A percentile compares a stretch with the other conserved stretches of the same genome.
These are phyloP conservation scores for Athalia cordata DNA, from an alignment of 2,888 invertebrate species.

Conservation along the genomic window DNA sequence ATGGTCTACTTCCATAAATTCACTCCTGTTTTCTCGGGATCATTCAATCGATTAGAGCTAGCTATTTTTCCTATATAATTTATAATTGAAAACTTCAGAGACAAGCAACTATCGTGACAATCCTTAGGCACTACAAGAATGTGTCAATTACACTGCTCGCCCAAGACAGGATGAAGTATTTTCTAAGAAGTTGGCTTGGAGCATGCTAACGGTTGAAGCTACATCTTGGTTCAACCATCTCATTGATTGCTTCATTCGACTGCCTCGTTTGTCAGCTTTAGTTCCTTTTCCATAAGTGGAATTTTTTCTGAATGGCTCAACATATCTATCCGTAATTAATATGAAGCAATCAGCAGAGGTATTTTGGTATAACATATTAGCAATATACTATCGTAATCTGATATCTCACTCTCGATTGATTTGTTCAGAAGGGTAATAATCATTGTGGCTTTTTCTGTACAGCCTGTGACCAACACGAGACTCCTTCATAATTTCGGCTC, in stretches of 20 bases:
- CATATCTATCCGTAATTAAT: slow-evolving; percentile 52
- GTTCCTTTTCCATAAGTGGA: slow-evolving; percentile 52
- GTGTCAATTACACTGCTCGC: slow-evolving; percentile 9
- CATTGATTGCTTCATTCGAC: slow-evolving; percentile 53
- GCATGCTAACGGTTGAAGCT: slow-evolving; percentile 51
- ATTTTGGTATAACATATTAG: too few relatives aligned
- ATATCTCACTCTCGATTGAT: slow-evolving; percentile 67
- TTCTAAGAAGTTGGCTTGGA: slow-evolving; percentile 55
- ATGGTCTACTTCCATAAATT: too few relatives aligned
- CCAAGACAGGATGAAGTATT: slow-evolving; percentile 47
- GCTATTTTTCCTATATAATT: background rate
- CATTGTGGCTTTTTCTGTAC: slow-evolving; percentile 74
- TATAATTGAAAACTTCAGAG: background rate
- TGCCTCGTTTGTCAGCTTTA: slow-evolving; percentile 47
- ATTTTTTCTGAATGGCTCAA: slow-evolving; percentile 52
- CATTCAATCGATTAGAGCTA: too few relatives aligned
- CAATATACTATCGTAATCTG: background rate
- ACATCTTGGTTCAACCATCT: slow-evolving; percentile 53
- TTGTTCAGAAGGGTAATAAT: slow-evolving; percentile 73
- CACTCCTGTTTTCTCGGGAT: too few relatives aligned
- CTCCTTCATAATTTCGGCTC: slow-evolving; percentile 67
- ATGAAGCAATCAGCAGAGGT: too few relatives aligned
- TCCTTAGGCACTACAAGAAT: background rate
- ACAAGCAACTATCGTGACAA: background rate
- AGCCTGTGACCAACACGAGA: slow-evolving; percentile 66